Percentiles rank a stretch among this genome's conserved stretches.
These are phyloP conservation scores for Trypoxylon attenuatum DNA, from an alignment of 2,888 invertebrate genomes.

Conservation along the genomic window DNA sequence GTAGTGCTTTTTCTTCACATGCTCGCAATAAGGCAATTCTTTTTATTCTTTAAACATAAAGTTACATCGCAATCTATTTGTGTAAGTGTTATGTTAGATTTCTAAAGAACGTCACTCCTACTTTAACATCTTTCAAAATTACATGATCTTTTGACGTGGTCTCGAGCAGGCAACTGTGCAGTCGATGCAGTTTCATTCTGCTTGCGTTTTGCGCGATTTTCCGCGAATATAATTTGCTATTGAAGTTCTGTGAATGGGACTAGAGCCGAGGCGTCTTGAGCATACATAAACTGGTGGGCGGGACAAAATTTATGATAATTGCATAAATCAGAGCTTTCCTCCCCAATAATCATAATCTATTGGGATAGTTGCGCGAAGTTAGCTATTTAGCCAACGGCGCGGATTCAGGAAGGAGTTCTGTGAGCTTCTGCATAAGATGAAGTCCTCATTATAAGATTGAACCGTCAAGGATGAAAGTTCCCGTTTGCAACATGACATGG, in stretches of 20 bases:
- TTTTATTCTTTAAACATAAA: too few relatives aligned
- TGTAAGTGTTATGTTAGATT: too few relatives aligned
- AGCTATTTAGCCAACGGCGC: constrained; percentile 73
- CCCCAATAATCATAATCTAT: constrained; percentile 74
- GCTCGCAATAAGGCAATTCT: too few relatives aligned
- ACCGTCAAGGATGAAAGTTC: constrained; percentile 20
- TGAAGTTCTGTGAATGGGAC: constrained; percentile 70
- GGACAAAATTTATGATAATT: constrained; percentile 73
- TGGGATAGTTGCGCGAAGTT: constrained; percentile 73
- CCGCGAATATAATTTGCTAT: constrained; percentile 69
- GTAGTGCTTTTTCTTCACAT: too few relatives aligned
- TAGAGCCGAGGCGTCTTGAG: constrained; percentile 64
- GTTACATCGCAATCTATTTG: too few relatives aligned
- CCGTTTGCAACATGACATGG: too few relatives aligned
- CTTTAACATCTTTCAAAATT: too few relatives aligned
- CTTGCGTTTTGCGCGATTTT: constrained; percentile 39
- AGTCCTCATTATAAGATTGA: constrained; percentile 56
- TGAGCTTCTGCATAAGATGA: constrained; percentile 66
- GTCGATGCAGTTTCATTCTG: too few relatives aligned
- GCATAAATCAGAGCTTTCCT: constrained; percentile 74
- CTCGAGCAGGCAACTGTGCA: too few relatives aligned
- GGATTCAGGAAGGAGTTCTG: constrained; percentile 55
- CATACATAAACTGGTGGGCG: constrained; percentile 68
- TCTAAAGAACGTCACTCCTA: too few relatives aligned
- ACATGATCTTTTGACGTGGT: too few relatives aligned